Conservation (phyloP, 2,888 invertebrate species). For the Selenia dentaria region DNA sequence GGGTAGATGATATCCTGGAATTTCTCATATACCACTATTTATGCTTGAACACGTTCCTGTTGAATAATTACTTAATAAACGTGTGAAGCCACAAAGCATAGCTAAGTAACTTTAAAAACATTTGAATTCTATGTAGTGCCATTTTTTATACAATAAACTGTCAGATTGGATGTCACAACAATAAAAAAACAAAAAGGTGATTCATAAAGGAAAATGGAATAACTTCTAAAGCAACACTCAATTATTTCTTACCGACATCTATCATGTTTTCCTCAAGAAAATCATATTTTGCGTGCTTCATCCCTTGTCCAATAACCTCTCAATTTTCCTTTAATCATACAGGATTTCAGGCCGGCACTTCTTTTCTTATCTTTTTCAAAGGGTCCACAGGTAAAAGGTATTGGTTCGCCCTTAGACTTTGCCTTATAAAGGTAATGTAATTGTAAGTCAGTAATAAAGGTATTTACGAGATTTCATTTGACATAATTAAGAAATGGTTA, state of each 20-base stretch:
- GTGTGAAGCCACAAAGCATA: too few species aligned
- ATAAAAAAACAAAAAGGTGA: constrained; percentile 3
- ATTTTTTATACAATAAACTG: too few species aligned
- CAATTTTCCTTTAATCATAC: constrained; percentile 58
- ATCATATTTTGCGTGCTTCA: constrained; percentile 33
- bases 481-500: too few species aligned
- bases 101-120: too few species aligned
- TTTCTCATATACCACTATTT: too few species aligned
- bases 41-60: too few species aligned
- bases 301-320: constrained; percentile 37
- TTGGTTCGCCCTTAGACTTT: constrained; percentile 31
- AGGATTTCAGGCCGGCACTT: constrained; percentile 49
- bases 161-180: too few species aligned
- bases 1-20: too few species aligned
- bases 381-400: constrained; percentile 56
- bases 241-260: constrained; percentile 25
- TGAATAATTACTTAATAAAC: too few species aligned
- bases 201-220: constrained; percentile 8
- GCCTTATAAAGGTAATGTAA: constrained; percentile 22
- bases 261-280: constrained; percentile 26
- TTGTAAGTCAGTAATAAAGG: constrained; percentile 17
- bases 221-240: constrained; percentile 16
- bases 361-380: constrained; percentile 51
- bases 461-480: not conserved
- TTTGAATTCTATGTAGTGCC: too few species aligned